phyloP scores from a whole-genome alignment of 2,797 vertebrate species.

The Hippocampus kuda region DNA sequence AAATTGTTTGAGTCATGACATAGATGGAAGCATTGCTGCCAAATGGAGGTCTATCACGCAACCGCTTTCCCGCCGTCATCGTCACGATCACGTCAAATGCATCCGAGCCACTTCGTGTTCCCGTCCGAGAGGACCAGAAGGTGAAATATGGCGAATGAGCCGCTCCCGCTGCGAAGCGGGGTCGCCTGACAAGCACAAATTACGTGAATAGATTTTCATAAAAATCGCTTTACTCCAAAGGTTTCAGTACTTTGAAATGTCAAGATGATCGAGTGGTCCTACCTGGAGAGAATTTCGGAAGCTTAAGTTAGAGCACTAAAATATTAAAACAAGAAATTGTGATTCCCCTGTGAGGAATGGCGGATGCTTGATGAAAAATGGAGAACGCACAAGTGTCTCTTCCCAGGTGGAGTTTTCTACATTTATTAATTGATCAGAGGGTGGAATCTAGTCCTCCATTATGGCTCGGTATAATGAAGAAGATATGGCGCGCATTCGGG shows the following conservation, averaged over 20 bases:
- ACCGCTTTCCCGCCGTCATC: slow-evolving; percentile 34
- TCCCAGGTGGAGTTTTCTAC: slow-evolving; percentile 58
- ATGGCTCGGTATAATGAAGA: slow-evolving; percentile 52
- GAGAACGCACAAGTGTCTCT: slow-evolving; percentile 43
- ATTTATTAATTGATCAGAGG: slow-evolving; percentile 64
- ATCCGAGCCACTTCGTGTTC: slow-evolving; percentile 22
- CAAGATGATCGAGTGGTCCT: slow-evolving; percentile 67
- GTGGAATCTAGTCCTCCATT: slow-evolving; percentile 53
- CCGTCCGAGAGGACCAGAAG: slow-evolving; percentile 21
- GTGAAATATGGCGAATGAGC: slow-evolving; percentile 52
- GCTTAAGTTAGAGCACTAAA: slow-evolving; percentile 71
- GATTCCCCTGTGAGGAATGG: slow-evolving; percentile 51
- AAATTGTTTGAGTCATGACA: too few relatives aligned
- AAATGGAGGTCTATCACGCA: slow-evolving; percentile 6
- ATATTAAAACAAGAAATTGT: slow-evolving; percentile 73
- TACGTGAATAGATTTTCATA: slow-evolving; percentile 72
- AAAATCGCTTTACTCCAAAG: slow-evolving; percentile 75
- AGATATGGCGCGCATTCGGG: slow-evolving; percentile 53
- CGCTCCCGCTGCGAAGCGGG: slow-evolving; percentile 29
- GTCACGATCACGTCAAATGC: slow-evolving; percentile 25
- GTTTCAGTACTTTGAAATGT: slow-evolving; percentile 71
- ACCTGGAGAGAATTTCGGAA: slow-evolving; percentile 64
- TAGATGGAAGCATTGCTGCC: too few relatives aligned
- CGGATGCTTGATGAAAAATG: slow-evolving; percentile 54
- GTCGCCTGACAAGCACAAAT: slow-evolving; percentile 68